Evolutionary conservation across 2,797 vertebrate genomes (phyloP).

Genomic region (Leptoclinus maculatus): DNA sequence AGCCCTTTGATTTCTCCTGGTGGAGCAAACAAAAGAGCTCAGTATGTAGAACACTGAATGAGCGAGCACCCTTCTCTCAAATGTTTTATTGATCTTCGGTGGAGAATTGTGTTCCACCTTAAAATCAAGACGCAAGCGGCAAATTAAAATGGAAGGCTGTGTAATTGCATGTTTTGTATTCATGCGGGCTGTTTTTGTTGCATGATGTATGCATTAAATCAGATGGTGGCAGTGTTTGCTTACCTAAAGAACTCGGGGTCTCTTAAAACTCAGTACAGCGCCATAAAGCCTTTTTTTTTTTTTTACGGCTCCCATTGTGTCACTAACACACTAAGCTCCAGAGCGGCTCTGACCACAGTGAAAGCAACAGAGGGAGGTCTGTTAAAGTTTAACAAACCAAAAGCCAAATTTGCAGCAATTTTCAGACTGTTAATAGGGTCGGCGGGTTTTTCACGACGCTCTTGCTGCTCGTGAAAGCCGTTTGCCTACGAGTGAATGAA

Average conservation of each 20-base stretch:
- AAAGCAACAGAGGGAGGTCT: constrained; percentile 54
- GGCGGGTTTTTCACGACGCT: constrained; percentile 42
- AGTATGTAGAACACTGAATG: constrained; percentile 29
- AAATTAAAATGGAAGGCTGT: neutral
- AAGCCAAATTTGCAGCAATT: constrained; percentile 51
- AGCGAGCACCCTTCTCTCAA: neutral
- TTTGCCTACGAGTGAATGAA: constrained; percentile 17
- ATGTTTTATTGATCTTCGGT: constrained; percentile 10
- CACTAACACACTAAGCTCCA: constrained; percentile 34
- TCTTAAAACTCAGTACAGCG: constrained; percentile 31
- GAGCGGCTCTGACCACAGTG: constrained; percentile 30
- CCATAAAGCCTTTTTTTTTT: constrained; percentile 42
- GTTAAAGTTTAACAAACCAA: constrained; percentile 57
- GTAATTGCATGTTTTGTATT: neutral
- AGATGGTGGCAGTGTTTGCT: constrained; percentile 59
- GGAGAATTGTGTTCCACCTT: neutral
- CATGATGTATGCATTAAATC: constrained; percentile 16
- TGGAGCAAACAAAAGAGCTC: constrained; percentile 35
- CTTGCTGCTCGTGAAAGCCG: constrained; percentile 31
- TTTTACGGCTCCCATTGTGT: constrained; percentile 58
- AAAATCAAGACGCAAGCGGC: constrained; percentile 8
- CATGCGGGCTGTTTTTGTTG: neutral
- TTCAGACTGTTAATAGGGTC: constrained; percentile 47
- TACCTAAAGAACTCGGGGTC: constrained; percentile 6
- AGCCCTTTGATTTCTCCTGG: constrained; percentile 60